Evolutionary conservation across 2,888 invertebrate species (phyloP), one percentile per base, ranked within the genome.

Genomic region (Eupithecia subumbrata): DNA sequence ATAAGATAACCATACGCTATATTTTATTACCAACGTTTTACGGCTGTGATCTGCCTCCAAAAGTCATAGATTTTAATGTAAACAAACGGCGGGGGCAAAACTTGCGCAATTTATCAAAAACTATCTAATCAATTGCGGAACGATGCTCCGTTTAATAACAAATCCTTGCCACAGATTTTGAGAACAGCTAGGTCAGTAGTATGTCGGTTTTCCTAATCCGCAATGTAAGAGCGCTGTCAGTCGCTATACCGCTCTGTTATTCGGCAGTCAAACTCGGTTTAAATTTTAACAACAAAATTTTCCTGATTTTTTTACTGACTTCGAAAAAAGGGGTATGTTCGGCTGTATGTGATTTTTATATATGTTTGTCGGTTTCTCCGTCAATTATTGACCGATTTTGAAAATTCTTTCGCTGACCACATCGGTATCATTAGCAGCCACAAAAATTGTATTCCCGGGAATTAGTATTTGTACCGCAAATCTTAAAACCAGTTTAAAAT

Each of bases 101-200:
- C 87, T 91, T 88, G 79, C 80, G 84, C 89, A 87, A 91, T 91
- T 91, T 90, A 89, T 91, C 88, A 91, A 86, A 88, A 93, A 92
- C 92, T 93, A 92, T 91, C 89, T 91, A 92, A 93, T 93, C 91
- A 93, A 93, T 93, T 91, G 88, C 88, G 86, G 86, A 91, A 90
- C 89, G 90, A 89, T 90, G 85, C 86, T 84, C 85, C 87, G 88
- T 92, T 93, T 91, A 92, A 91, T 92, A 92, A 89, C 89, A 89
- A 93, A 94, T 93, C 90, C 90, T 75, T 72, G 67, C 48, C 75
- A 73, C 73, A 73, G 75, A 37, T 71, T 34, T 1, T 22, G 14
- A 70, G 40, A 45, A 56, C 70, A 77, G 75, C 73, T 75, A 22
- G 68, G 34, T 56, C 73, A 73, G 68, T 75, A 3, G 1, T 18